These are phyloP conservation scores for Brachionus angularis DNA, from an alignment of 1,140 invertebrate genomes.

Conservation along the genomic window DNA sequence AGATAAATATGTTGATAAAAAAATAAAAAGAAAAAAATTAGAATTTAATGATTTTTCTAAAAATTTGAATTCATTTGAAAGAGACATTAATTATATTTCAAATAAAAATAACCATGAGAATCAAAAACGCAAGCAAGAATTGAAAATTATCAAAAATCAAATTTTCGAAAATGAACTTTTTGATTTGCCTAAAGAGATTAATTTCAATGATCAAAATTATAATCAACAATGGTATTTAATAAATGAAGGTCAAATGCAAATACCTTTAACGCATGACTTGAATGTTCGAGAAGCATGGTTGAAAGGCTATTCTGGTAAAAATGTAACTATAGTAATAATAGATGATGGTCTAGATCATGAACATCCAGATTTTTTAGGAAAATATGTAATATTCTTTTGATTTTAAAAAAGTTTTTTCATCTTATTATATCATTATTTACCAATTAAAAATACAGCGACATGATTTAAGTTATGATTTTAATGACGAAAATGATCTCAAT, in stretches of 20 bases:
- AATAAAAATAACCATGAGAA: no score
- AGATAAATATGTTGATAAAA: not conserved
- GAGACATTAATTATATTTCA: no score
- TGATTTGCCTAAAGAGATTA: not conserved
- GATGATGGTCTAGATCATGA: constrained; percentile 45
- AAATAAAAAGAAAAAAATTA: not conserved
- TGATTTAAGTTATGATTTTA: constrained; percentile 44
- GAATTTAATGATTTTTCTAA: not conserved
- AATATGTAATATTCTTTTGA: constrained; percentile 34
- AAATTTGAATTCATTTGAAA: no score
- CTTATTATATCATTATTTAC: no score
- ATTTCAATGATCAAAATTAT: constrained; percentile 40
- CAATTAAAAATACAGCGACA: not conserved
- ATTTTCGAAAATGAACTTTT: not conserved
- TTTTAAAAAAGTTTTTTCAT: not conserved
- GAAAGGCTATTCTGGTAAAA: constrained; percentile 35
- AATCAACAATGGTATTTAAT: constrained; percentile 43
- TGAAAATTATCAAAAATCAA: not conserved
- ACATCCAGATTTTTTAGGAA: constrained; percentile 38
- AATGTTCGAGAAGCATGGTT: constrained; percentile 41
- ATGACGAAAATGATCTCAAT: constrained; percentile 42
- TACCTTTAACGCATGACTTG: constrained; percentile 15
- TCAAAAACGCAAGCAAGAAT: not conserved
- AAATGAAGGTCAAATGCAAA: constrained; percentile 21
- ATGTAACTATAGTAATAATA: constrained; percentile 29